Evolutionary conservation across 2,888 invertebrate species (phyloP), one percentile per base, ranked within the genome.

Genomic region (Heliconius erato): DNA sequence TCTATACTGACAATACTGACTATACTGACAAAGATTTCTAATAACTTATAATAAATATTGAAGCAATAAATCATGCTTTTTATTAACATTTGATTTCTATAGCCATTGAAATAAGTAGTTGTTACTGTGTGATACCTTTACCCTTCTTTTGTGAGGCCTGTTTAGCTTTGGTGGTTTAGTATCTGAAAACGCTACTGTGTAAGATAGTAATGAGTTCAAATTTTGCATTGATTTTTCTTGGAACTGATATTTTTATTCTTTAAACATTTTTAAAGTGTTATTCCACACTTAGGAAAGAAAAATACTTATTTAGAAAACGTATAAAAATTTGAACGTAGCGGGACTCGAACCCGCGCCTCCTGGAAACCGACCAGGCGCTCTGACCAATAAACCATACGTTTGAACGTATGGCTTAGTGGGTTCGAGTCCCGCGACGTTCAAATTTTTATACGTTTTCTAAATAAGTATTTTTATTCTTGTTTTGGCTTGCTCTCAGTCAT

Each of bases 51-150:
- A 78, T 67, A 67, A 68, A 78, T 78, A 78, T 78, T 78, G 49
- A 68, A 68, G 78, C 0, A 49, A 78, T 78, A 78, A 78, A 78
- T 78, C 78, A 78, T 78, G 63, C 35, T 76, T 68, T 78, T 78
- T 78, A 78, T 78, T 78, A 44, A 44, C 26, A 63, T 76, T 28
- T 44, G 44, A 78, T 68, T 78, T 78, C 44, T 78, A 78, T 68
- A 23, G 68, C 49, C 19, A 78, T 78, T 68, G 67, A 68, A 65
- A 76, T 76, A 49, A 12, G 26, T 49, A 72, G 44, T 72, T 72
- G 49, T 44, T 44, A 72, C 72, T 72, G 19, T 49, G 44, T 72
- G 72, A 72, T 72, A 72, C 72, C 44, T 72, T 71, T 71, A 40
- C 44, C 71, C 40, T 71, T 71, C 71, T 71, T 72, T 72, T 72